phyloP scores from a whole-genome alignment of 1,140 invertebrate genomes.

The Lanistes nyassanus region DNA sequence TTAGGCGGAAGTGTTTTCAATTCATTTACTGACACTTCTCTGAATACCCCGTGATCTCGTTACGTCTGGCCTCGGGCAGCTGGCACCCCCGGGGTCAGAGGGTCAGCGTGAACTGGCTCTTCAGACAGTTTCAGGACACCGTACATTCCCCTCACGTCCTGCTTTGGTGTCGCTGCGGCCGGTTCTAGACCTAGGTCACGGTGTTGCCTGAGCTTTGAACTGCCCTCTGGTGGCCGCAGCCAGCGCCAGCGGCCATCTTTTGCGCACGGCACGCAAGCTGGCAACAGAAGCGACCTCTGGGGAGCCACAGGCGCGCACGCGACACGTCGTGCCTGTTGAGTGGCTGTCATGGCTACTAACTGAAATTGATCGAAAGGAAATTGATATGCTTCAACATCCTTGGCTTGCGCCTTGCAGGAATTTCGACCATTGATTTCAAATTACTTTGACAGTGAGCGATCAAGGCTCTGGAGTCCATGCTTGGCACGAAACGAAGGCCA shows the following conservation, averaged over 20 bases:
- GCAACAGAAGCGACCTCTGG: constrained; percentile 17
- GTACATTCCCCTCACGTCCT: no score
- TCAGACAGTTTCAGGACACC: no score
- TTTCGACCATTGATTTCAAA: constrained; percentile 17
- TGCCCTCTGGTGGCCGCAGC: constrained; percentile 5
- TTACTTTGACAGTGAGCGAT: constrained; percentile 17
- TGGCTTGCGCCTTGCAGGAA: constrained; percentile 2
- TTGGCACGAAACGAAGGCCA: neutral
- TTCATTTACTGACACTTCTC: no score
- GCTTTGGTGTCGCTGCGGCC: neutral
- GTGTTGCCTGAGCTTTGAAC: constrained; percentile 9
- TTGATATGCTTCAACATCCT: constrained; percentile 26
- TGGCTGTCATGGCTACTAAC: constrained; percentile 23
- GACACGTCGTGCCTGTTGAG: constrained; percentile 24
- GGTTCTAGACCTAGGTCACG: neutral
- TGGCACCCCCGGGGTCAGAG: no score
- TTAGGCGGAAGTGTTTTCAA: no score
- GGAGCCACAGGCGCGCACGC: constrained; percentile 10
- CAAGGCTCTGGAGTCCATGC: neutral
- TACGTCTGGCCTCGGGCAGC: no score
- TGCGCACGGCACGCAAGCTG: constrained; percentile 21
- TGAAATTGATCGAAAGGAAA: constrained; percentile 24
- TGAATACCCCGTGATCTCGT: no score
- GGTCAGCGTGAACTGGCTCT: no score
- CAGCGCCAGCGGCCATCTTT: neutral